A percentile compares a stretch with the other conserved stretches of the same genome.
Evolutionary conservation across 2,113 vertebrate species (phyloP).

Genomic region (Solea senegalensis): DNA sequence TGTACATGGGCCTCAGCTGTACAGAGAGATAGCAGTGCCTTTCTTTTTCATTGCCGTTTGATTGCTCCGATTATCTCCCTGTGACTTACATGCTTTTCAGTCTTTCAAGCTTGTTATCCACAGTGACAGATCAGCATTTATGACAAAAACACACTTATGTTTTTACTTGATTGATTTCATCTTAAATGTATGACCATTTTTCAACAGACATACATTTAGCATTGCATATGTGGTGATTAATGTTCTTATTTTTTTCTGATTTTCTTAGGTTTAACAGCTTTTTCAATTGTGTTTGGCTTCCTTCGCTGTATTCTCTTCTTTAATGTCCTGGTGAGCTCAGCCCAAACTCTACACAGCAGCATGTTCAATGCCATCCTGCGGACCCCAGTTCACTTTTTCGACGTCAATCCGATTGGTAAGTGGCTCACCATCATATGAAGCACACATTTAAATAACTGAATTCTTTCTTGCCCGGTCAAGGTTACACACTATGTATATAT

Average conservation of each 20-base stretch:
- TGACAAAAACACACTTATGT: conserved; percentile 18
- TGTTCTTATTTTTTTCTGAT: neutral
- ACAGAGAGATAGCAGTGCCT: conserved; percentile 66
- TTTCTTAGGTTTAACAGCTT: conserved; percentile 86
- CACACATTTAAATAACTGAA: conserved; percentile 4
- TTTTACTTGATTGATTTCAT: conserved; percentile 26
- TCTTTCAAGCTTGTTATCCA: conserved; percentile 53
- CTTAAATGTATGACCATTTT: conserved; percentile 39
- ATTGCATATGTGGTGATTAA: conserved; percentile 15
- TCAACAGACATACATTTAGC: conserved; percentile 5
- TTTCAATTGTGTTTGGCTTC: conserved; percentile 88
- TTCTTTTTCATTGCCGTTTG: conserved; percentile 62
- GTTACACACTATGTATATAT: neutral
- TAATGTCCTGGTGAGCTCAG: conserved; percentile 87
- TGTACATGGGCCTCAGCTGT: conserved; percentile 73
- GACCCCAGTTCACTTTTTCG: conserved; percentile 90
- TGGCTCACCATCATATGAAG: neutral
- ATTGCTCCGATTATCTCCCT: conserved; percentile 66
- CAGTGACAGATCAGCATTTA: conserved; percentile 42
- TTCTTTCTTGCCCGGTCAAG: neutral
- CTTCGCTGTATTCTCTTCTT: conserved; percentile 87
- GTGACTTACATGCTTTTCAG: conserved; percentile 63
- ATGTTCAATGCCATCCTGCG: conserved; percentile 92
- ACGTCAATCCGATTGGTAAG: conserved; percentile 94
- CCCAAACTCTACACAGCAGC: conserved; percentile 88